phyloP scores from a whole-genome alignment of 2,888 invertebrate genomes.

The Zaprionus obscuricornis region DNA sequence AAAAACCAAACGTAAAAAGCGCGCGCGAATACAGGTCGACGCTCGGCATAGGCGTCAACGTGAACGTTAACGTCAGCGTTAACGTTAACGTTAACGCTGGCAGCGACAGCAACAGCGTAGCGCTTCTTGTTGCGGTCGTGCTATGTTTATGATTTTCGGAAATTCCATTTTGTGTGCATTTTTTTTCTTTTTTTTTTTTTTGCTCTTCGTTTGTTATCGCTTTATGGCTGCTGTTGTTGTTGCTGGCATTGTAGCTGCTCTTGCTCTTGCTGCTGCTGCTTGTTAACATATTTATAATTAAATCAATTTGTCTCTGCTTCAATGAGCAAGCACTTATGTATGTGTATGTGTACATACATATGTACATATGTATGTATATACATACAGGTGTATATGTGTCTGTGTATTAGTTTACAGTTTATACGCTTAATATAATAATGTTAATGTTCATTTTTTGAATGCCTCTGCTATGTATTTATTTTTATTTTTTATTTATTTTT shows the following conservation, averaged over 20 bases:
- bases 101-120: too few species aligned
- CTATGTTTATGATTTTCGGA: slow-evolving; percentile 74
- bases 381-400: not conserved
- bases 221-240: slow-evolving; percentile 14
- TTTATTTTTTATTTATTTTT: not conserved
- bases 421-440: slow-evolving; percentile 37
- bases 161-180: slow-evolving; percentile 66
- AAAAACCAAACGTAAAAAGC: slow-evolving; percentile 70
- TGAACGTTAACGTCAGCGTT: slow-evolving; percentile 22
- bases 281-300: slow-evolving; percentile 60
- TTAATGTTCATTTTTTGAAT: slow-evolving; percentile 27
- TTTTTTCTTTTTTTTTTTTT: too few species aligned
- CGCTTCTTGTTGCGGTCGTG: slow-evolving; percentile 50
- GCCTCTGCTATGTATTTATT: not conserved
- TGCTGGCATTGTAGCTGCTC: slow-evolving; percentile 12
- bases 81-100: slow-evolving; percentile 16
- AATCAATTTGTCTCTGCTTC: slow-evolving; percentile 58
- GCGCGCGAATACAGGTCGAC: slow-evolving; percentile 78
- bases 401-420: not conserved
- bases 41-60: slow-evolving; percentile 57
- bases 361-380: not conserved
- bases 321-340: slow-evolving; percentile 26
- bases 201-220: slow-evolving; percentile 56
- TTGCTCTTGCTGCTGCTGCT: slow-evolving; percentile 20
- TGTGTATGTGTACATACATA: not conserved